Evolutionary conservation across 2,888 invertebrate genomes (phyloP).

Genomic region (Pasiphila rectangulata): DNA sequence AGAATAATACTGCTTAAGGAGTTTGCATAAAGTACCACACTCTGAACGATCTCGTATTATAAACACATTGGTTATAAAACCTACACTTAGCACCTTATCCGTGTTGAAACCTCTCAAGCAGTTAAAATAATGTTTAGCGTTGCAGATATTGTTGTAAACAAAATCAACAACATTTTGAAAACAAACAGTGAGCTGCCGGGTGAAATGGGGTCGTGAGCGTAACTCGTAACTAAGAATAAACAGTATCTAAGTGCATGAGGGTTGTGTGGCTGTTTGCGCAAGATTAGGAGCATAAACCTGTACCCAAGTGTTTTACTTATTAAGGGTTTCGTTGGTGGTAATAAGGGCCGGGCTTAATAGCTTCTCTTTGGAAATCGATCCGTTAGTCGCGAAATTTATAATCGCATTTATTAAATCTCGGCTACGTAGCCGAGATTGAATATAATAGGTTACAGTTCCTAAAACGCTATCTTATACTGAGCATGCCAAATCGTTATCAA

Average conservation of each 20-base stretch:
- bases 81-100: not conserved
- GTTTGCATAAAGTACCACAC: not conserved
- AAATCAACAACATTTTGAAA: slow-evolving; percentile 47
- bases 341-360: slow-evolving; percentile 24
- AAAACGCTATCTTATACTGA: slow-evolving; percentile 25
- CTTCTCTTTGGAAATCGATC: slow-evolving; percentile 17
- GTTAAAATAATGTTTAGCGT: slow-evolving; percentile 21
- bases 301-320: slow-evolving; percentile 42
- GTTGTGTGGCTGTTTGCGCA: slow-evolving; percentile 54
- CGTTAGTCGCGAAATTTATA: slow-evolving; percentile 24
- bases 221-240: slow-evolving; percentile 62
- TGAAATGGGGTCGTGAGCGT: slow-evolving; percentile 54
- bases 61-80: slow-evolving; percentile 11
- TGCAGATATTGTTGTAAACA: slow-evolving; percentile 40
- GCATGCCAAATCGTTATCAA: slow-evolving; percentile 32
- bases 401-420: slow-evolving; percentile 40
- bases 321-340: slow-evolving; percentile 38
- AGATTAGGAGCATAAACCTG: slow-evolving; percentile 63
- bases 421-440: too few species aligned
- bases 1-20: too few species aligned
- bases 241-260: slow-evolving; percentile 46
- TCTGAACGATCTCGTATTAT: slow-evolving; percentile 9
- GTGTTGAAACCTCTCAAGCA: slow-evolving; percentile 22
- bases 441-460: slow-evolving; percentile 34
- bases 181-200: slow-evolving; percentile 43